Evolutionary conservation across 1,140 invertebrate species (phyloP).

Genomic region (Elymnias hypermnestra): DNA sequence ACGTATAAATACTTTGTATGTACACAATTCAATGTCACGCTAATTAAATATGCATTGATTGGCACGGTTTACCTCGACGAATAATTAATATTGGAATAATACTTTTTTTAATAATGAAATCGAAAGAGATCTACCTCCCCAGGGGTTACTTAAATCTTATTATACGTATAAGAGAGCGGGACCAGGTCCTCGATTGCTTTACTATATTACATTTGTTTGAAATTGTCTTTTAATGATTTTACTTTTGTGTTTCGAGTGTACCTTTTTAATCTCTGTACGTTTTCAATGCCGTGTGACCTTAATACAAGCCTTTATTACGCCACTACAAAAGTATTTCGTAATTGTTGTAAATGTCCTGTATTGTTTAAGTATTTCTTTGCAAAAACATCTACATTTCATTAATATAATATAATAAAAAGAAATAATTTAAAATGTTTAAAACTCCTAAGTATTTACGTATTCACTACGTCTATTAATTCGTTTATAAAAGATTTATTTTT

Average conservation of each 20-base stretch:
- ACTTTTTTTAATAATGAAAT: conserved; percentile 15
- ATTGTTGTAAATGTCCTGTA: conserved; percentile 1
- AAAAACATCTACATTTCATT: too few species aligned
- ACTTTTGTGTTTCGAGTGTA: not conserved
- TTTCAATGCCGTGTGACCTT: conserved; percentile 1
- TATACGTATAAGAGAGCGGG: conserved; percentile 11
- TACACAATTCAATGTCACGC: conserved; percentile 19
- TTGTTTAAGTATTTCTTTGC: not conserved
- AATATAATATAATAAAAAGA: too few species aligned
- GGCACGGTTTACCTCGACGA: conserved; percentile 12
- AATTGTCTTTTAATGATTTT: conserved; percentile 15
- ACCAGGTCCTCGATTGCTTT: conserved; percentile 11
- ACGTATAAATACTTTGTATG: conserved; percentile 20
- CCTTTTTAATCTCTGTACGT: not conserved
- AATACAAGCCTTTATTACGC: not conserved
- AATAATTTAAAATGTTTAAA: too few species aligned
- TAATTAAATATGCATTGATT: conserved; percentile 23
- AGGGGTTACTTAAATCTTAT: conserved; percentile 19
- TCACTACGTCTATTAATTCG: too few species aligned
- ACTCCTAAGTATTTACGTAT: too few species aligned
- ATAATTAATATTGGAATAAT: conserved; percentile 12
- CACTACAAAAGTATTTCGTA: not conserved
- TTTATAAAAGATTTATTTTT: too few species aligned
- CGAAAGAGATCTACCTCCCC: conserved; percentile 8
- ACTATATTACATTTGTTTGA: conserved; percentile 11